These are phyloP conservation scores for Pagetopsis macropterus DNA, from an alignment of 2,797 vertebrate species.

Conservation along the genomic window DNA sequence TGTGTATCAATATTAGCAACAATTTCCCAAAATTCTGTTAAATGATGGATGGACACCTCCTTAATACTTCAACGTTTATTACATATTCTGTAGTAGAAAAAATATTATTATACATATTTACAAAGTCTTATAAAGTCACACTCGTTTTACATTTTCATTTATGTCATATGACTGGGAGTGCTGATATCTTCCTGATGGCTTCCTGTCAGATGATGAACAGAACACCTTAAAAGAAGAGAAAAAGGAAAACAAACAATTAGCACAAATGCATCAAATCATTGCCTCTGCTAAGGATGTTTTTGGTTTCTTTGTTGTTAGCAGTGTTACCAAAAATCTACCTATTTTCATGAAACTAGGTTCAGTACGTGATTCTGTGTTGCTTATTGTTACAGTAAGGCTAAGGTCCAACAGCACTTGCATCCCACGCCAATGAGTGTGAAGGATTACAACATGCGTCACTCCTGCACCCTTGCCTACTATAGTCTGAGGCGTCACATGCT, in stretches of 20 bases:
- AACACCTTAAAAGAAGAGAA: slow-evolving; percentile 29
- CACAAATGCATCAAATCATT: neutral
- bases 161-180: neutral
- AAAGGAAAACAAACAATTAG: slow-evolving; percentile 7
- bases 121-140: slow-evolving; percentile 16
- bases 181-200: slow-evolving; percentile 8
- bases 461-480: neutral
- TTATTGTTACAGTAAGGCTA: neutral
- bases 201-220: slow-evolving; percentile 16
- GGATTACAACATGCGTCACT: slow-evolving; percentile 14
- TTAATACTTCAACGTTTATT: slow-evolving; percentile 19
- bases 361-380: neutral
- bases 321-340: too few relatives aligned
- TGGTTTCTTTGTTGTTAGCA: too few relatives aligned
- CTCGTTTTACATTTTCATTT: neutral
- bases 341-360: too few relatives aligned
- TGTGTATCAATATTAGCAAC: too few relatives aligned
- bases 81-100: neutral
- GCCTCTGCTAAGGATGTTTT: too few relatives aligned
- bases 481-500: slow-evolving; percentile 1
- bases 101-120: slow-evolving; percentile 19
- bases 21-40: too few relatives aligned
- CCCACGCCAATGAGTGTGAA: too few relatives aligned
- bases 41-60: too few relatives aligned
- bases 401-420: slow-evolving; percentile 6